Evolutionary conservation across 2,888 invertebrate genomes (phyloP), one percentile per base, ranked within the genome.

Genomic region (Cyrtodaria siliqua): DNA sequence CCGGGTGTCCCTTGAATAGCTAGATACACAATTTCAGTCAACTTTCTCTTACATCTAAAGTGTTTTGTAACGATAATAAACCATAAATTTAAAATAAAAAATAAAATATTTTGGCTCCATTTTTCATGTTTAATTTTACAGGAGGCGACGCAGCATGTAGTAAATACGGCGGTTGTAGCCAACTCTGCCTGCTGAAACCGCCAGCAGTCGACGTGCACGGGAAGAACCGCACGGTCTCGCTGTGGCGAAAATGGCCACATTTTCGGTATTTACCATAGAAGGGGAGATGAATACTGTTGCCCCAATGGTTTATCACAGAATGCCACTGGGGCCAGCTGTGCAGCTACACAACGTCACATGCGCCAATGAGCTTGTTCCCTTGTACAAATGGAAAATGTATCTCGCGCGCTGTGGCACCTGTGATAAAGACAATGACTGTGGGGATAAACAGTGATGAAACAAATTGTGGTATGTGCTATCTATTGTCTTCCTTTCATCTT

Each of bases 121-220:
- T n/a, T n/a, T n/a, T n/a, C n/a, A n/a, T n/a, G n/a, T n/a, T n/a
- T n/a, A n/a, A n/a, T n/a, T n/a, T 55, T 55, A 6, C 44, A 63
- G 63, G 53, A 23, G 64, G 59, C n/a, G 69, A 75, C 56, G 24
- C 95, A 0, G 97, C 97, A 88, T 94, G 94, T 0, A 93, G 52
- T 24, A 70, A 70, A 27, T 78, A 87, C 60, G 79, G 83, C 12
- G 94, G 94, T 18, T 97, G 97, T 84, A 94, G 95, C 0, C 95
- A 96, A 82, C 94, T 97, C 77, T 97, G 98, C 88, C 94, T 97
- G 6, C 96, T 96, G 0, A 95, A 95, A 12, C 97, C 97, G 9
- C 71, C 79, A 14, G 52, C 66, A 1, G 23, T 49, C 0, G 67
- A 61, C 24, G 27, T n/a, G 24, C 29, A 68, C 24, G 38, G 47